Base-by-base conservation (phyloP, 2,797 vertebrate genomes). In the Tragopan temminckii region DNA sequence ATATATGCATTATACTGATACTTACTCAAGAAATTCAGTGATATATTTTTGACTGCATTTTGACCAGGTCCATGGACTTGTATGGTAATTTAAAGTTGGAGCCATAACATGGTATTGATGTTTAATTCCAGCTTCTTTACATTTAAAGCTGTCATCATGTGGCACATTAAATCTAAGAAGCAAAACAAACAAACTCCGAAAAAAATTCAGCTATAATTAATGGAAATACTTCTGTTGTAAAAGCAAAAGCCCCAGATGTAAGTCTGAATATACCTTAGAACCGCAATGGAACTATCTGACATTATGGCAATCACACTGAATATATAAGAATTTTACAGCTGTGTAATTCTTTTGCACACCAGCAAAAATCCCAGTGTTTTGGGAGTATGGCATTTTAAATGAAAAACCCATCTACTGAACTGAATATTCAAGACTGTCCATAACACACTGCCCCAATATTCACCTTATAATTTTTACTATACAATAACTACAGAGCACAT, bases 41-140 rank as follows among this genome's bases (percentile, higher is more conserved):
- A 99, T 99, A 89, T 99, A 99, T 96, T 99, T 99, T 97, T 99
- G 99, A 97, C 99, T 99, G 97, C 99, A 99, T 95, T 99, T 99
- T 96, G 99, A 99, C 99, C 99, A 99, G 52, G 99, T 98, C 99
- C 99, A 99, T 45, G 99, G 99, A 92, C 97, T 99, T 69, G 99
- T 99, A 95, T 99, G 98, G 20, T 99, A 99, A 97, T 99, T 99
- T 96, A 99, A 98, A 71, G 98, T 99, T 40, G 99, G 99, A 59
- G 99, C 99, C 99, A 99, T 99, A 81, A 99, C 99, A 57, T 99
- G 99, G 91, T 99, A 99, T 78, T 99, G 99, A 92, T 98, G 98
- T 86, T 99, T 99, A 95, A 98, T 97, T 84, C 98, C 99, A n/a
- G 97, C 97, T 96, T 99, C 99, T 80, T 98, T 98, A 97, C 99